phyloP scores from a whole-genome alignment of 2,888 invertebrate species.

The Alviniconcha strummeri region DNA sequence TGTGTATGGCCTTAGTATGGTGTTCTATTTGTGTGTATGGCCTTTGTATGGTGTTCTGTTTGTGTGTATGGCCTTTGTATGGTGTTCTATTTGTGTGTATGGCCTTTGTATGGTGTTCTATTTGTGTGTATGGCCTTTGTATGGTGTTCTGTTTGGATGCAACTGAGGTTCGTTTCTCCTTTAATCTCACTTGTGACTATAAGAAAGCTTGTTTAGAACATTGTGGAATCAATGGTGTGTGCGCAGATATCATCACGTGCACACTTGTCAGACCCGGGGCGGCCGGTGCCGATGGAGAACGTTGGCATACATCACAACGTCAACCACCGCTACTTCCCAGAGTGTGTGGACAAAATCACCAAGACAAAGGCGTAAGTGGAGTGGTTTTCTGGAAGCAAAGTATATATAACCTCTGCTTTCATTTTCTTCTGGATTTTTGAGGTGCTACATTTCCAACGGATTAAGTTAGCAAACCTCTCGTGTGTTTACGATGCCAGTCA shows the following conservation, averaged over 20 bases:
- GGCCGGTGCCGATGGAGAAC: slow-evolving; percentile 87
- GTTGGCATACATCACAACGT: slow-evolving; percentile 81
- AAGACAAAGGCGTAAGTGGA: slow-evolving; percentile 85
- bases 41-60: background rate
- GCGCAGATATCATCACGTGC: slow-evolving; percentile 46
- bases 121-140: too few relatives aligned
- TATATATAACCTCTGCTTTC: background rate
- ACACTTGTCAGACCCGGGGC: slow-evolving; percentile 74
- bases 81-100: background rate
- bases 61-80: background rate
- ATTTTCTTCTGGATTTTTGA: background rate
- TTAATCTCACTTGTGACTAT: too few relatives aligned
- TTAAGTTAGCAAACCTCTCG: background rate
- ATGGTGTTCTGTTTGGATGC: too few relatives aligned
- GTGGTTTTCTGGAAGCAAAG: too few relatives aligned
- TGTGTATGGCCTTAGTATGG: background rate
- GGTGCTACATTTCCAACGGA: background rate
- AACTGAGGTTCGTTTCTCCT: too few relatives aligned
- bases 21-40: background rate
- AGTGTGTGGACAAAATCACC: slow-evolving; percentile 85
- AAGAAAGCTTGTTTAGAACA: too few relatives aligned
- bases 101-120: background rate
- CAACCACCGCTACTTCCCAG: slow-evolving; percentile 86
- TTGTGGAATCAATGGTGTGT: too few relatives aligned
- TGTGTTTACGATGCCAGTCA: background rate